Base-by-base conservation (phyloP, 2,888 invertebrate genomes). In the Incurvaria masculella region DNA sequence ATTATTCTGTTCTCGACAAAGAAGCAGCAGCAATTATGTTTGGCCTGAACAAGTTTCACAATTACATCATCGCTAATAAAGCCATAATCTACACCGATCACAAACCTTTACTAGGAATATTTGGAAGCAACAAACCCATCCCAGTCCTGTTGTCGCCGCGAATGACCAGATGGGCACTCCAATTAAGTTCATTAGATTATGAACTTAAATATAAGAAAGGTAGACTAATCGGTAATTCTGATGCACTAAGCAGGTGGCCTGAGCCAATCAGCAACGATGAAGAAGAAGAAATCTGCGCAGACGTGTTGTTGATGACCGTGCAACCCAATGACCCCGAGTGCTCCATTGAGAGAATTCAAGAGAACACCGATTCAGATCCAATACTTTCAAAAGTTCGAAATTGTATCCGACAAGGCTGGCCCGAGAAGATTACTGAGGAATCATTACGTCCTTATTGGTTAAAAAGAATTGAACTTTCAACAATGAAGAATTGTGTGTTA, bases 171-270 rank as follows among this genome's bases (percentile, higher is more conserved):
- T 56, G 56, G 48, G 49, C 54, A 3, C 49, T 60, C 16, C 52
- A 47, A 38, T 44, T 57, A 10, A 50, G 47, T 19, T 51, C 53
- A 11, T 52, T 56, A 48, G 41, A 51, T 21, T 56, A 57, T 48
- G 40, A 40, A 48, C 1, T 55, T n/a, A 42, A 44, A 21, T 58
- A 58, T 44, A 53, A 49, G 42, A 49, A 55, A 14, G 56, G 57
- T 2, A 48, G 53, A 27, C 17, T 45, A 10, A 57, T 59, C 18
- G 56, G 53, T 6, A 53, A 55, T 46, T 53, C 55, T 17, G 56
- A 57, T 48, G 45, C 45, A 16, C 48, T 57, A 21, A 53, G 53
- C 45, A 45, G 56, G n/a, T 56, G 54, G 56, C 52, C 55, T 11
- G 47, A 20, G n/a, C 52, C 1, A 48, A 51, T n/a, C 45, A 40